Evolutionary conservation across 2,113 vertebrate species (phyloP).

Genomic region (Dasypus novemcinctus): DNA sequence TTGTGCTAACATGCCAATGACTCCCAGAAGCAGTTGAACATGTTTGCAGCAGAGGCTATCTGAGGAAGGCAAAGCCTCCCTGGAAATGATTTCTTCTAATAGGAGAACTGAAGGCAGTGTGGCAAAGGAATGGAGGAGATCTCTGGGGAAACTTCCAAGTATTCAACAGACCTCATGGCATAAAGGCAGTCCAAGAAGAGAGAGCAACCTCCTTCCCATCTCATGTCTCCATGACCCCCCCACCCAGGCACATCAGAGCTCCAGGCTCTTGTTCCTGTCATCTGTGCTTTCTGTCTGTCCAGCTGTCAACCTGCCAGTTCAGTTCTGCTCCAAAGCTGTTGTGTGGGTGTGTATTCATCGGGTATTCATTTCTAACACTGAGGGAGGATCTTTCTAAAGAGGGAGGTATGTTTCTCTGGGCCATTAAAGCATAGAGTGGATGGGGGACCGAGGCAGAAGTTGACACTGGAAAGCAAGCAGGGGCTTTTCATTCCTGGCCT

Average conservation of each 20-base stretch:
- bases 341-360: constrained; percentile 8
- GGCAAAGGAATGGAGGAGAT: neutral
- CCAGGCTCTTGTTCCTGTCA: neutral
- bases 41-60: neutral
- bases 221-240: neutral
- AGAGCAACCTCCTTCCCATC: neutral
- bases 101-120: neutral
- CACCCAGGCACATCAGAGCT: neutral
- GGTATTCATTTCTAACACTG: neutral
- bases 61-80: neutral
- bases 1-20: neutral
- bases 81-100: neutral
- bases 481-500: neutral
- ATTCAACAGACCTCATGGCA: neutral
- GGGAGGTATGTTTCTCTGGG: neutral
- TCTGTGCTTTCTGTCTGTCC: constrained; percentile 27
- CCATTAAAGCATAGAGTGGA: neutral
- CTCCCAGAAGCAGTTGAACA: neutral
- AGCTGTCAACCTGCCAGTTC: neutral
- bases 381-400: neutral
- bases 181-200: neutral
- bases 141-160: neutral
- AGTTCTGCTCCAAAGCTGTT: neutral
- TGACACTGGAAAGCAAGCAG: neutral
- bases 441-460: neutral